phyloP scores from a whole-genome alignment of 2,797 vertebrate species.

The Rhynchonycteris naso region DNA sequence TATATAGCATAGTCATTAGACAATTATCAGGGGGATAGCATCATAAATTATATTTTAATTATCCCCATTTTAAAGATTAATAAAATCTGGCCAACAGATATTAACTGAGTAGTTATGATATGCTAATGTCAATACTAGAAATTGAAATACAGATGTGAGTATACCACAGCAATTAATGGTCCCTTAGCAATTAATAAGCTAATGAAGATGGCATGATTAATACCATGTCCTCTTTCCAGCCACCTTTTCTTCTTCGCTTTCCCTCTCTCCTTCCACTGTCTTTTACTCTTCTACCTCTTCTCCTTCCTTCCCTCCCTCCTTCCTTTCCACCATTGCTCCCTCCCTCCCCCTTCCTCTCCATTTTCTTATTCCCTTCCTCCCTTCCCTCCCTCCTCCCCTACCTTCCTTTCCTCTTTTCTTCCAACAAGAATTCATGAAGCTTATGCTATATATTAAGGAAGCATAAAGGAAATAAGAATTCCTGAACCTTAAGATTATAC shows the following conservation, averaged over 20 bases:
- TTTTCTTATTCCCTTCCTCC: too few relatives aligned
- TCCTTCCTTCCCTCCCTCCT: background rate
- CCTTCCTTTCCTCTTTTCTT: background rate
- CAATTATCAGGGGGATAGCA: background rate
- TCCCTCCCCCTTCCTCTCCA: accelerated
- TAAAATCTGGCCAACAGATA: background rate
- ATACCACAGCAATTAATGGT: background rate
- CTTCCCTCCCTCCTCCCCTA: accelerated
- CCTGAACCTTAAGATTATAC: background rate
- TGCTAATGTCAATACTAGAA: background rate
- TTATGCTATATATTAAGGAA: background rate
- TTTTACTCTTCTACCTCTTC: too few relatives aligned
- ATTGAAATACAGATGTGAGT: background rate
- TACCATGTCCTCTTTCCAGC: background rate
- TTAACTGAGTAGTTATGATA: background rate
- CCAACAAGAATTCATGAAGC: background rate
- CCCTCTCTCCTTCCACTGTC: too few relatives aligned
- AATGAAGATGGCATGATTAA: background rate
- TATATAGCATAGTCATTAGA: background rate
- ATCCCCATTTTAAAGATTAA: constrained; percentile 11
- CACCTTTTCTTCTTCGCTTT: background rate
- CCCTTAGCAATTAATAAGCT: background rate
- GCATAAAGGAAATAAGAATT: background rate
- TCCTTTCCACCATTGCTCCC: too few relatives aligned
- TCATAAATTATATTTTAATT: background rate